Base-by-base conservation (phyloP, 2,888 invertebrate species). In the Dryobotodes eremita region DNA sequence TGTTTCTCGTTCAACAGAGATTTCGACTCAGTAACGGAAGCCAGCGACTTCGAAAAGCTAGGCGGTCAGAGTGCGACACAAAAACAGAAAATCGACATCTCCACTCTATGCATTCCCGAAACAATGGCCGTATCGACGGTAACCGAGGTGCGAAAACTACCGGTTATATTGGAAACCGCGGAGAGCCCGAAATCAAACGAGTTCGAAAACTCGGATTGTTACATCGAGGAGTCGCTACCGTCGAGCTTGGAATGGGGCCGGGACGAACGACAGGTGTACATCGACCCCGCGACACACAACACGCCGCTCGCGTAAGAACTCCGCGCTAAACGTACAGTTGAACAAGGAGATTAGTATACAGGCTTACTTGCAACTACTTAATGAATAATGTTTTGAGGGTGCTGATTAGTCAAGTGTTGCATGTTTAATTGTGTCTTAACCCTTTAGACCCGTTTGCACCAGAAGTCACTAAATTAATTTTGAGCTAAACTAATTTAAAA, bases 191-290 rank as follows among this genome's bases (percentile, higher is more conserved):
- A 82, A 75, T 81, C 77, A 31, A 79, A 94, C 86, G 98, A 98
- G 95, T 98, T 98, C 95, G 97, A 98, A 91, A 98, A 97, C 92
- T 98, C 98, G 71, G 98, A 98, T 94, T 98, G 98, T 97, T 99
- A 98, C 97, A 98, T 98, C 95, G 99, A 98, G 93, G 99, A 98
- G 95, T 98, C 98, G 86, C 97, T 98, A 96, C 98, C 98, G 80
- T 98, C 98, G 92, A 98, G 98, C 94, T 97, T 98, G 95, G 98
- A 98, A 91, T 98, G 97, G 96, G 97, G 97, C 95, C 97, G 97
- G 94, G 93, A 93, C 86, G 93, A 92, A 86, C 91, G 94, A 92
- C 94, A 97, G 97, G 96, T 95, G 94, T 96, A 96, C 93, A 90
- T 83, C 82, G 83, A 84, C 85, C 87, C 86, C 84, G 86, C 86